Base-by-base conservation (phyloP, 2,797 vertebrate genomes). In the Pangasius mekongensis region DNA sequence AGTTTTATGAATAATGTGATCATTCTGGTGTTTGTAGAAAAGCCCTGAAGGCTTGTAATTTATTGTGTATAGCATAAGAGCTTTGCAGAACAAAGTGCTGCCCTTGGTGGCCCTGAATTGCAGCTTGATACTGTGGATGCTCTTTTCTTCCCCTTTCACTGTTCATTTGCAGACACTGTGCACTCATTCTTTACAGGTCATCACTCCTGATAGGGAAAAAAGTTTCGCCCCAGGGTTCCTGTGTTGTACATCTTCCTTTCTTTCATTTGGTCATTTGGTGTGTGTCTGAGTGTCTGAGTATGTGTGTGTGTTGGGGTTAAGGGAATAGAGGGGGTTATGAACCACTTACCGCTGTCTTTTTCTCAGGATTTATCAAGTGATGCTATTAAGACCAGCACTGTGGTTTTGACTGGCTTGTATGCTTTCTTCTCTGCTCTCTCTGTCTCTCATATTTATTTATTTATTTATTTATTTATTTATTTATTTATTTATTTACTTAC, bases 141-240 rank as follows among this genome's bases (percentile, higher is more conserved):
- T 91, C 85, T 92, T 90, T 91, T 92, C 88, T 76, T 80, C 47
- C 14, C 39, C 56, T 54, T 86, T 83, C 56, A 60, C 67, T 90
- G 86, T 56, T 64, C 86, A 64, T 64, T 74, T 76, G 66, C 90
- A 94, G 94, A 89, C 88, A 92, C 89, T 94, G 93, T 92, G 90
- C 89, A 87, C 93, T 47, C 54, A 92, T 96, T 91, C 91, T 84
- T 88, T 95, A 92, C 93, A 94, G 95, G 93, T 95, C 95, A 94
- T 93, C 90, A 91, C 92, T 94, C 93, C 92, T 88, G 92, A 92
- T 93, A 89, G 93, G 94, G 84, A 88, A 36, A 62, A 86, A 84
- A 66, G 81, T 90, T 3, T 90, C 89, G 86, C 91, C 92, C 92
- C 91, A 0, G 77, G 92, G 94, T 93, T 85, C 86, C 58, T 89